A percentile compares a stretch with the other conserved stretches of the same genome.
Evolutionary conservation across 2,888 invertebrate species (phyloP).

Genomic region (Neria commutata): DNA sequence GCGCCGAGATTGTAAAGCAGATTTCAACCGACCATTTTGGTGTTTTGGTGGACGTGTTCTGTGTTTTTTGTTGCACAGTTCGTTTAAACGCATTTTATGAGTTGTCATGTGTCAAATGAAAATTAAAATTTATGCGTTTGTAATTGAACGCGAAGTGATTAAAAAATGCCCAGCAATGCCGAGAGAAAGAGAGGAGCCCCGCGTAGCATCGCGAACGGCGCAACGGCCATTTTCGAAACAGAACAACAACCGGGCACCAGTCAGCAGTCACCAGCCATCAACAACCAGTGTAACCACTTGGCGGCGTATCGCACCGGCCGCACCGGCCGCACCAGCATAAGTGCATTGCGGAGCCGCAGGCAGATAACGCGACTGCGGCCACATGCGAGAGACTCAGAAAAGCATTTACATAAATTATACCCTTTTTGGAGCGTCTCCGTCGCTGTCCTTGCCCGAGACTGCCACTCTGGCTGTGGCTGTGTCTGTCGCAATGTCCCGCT

Average conservation of each 20-base stretch:
- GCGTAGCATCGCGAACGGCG: too few species aligned
- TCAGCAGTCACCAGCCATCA: neutral
- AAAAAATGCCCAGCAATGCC: neutral
- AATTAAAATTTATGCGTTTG: constrained; percentile 60
- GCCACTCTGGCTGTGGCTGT: too few species aligned
- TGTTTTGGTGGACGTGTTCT: constrained; percentile 31
- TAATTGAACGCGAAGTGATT: constrained; percentile 54
- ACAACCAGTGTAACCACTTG: neutral
- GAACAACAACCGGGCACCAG: constrained; percentile 15
- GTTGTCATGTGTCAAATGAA: constrained; percentile 61
- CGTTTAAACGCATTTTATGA: constrained; percentile 56
- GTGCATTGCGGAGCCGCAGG: constrained; percentile 4
- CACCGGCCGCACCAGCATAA: constrained; percentile 14
- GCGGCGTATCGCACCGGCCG: neutral
- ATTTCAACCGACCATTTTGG: constrained; percentile 48
- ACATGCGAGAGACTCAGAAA: constrained; percentile 26
- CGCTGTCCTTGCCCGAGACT: too few species aligned
- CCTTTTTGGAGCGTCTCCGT: constrained; percentile 37
- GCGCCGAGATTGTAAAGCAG: constrained; percentile 45
- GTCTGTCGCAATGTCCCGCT: constrained; percentile 11
- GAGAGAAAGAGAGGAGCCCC: constrained; percentile 25
- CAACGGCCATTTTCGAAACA: constrained; percentile 21
- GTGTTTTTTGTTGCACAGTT: neutral
- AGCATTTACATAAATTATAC: constrained; percentile 58
- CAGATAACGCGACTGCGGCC: constrained; percentile 3